These are phyloP conservation scores for Peromyscus leucopus DNA, from an alignment of 2,113 vertebrate species.

Conservation along the genomic window DNA sequence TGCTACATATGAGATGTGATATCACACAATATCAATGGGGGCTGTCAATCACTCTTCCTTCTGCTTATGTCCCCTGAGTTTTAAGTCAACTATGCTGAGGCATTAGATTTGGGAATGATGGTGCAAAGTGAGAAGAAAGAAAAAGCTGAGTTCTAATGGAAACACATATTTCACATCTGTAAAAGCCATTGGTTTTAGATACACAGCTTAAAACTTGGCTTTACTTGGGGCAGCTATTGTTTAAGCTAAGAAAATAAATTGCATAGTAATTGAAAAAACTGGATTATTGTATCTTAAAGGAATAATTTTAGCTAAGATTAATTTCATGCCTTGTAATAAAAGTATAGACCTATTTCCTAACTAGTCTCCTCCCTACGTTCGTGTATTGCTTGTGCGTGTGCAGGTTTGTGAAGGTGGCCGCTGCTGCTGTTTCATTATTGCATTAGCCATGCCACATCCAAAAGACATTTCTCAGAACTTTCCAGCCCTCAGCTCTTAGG, in stretches of 20 bases:
- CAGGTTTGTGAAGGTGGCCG: not conserved
- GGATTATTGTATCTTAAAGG: not conserved
- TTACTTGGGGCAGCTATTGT: not conserved
- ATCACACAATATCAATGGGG: not conserved
- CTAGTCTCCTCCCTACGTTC: not conserved
- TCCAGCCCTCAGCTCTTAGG: too few species aligned
- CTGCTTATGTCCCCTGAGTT: not conserved
- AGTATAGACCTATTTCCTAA: not conserved
- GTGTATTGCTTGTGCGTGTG: too few species aligned
- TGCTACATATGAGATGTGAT: not conserved
- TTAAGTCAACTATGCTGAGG: not conserved
- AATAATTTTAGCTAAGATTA: slow-evolving; percentile 45
- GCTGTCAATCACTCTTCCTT: not conserved
- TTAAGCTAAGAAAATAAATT: not conserved
- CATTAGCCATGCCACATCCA: too few species aligned
- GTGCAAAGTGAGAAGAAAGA: not conserved
- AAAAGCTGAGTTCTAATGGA: not conserved
- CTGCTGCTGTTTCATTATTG: not conserved
- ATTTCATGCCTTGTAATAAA: not conserved
- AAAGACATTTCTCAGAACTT: not conserved
- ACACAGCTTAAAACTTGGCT: not conserved
- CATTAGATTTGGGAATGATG: not conserved
- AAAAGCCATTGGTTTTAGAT: not conserved
- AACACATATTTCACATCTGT: not conserved
- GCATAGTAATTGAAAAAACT: not conserved